Conservation (phyloP, 2,888 invertebrate species). For the Dione juno region DNA sequence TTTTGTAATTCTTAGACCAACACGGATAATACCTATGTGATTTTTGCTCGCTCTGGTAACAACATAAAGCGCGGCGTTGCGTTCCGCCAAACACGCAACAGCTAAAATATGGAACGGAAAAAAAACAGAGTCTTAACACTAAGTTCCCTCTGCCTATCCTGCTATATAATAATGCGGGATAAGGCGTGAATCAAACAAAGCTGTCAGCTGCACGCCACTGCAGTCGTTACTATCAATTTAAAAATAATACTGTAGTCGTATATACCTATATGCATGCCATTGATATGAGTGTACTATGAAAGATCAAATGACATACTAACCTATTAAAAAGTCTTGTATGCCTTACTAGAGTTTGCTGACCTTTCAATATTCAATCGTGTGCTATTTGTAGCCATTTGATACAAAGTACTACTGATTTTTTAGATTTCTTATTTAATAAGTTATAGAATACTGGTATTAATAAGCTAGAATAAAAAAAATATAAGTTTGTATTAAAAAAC, state of each 20-base stretch:
- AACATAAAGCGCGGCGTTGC: too few relatives aligned
- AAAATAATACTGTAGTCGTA: not conserved
- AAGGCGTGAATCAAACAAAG: not conserved
- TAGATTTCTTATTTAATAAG: too few relatives aligned
- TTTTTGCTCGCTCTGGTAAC: too few relatives aligned
- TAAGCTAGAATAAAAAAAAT: too few relatives aligned
- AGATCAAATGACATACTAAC: constrained; percentile 34
- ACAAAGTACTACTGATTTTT: not conserved
- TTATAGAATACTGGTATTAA: too few relatives aligned
- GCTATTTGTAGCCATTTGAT: not conserved
- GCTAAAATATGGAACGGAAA: too few relatives aligned
- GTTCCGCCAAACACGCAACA: too few relatives aligned
- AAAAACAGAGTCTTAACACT: not conserved
- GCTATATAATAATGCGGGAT: not conserved
- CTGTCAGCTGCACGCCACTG: too few relatives aligned
- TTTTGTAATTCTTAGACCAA: too few relatives aligned
- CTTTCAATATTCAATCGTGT: constrained; percentile 23
- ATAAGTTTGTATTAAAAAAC: too few relatives aligned
- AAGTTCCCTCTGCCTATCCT: not conserved
- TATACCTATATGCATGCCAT: not conserved
- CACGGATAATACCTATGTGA: too few relatives aligned
- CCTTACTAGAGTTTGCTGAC: constrained; percentile 29
- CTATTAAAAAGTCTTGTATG: constrained; percentile 29
- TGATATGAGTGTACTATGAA: not conserved
- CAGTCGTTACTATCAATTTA: not conserved